These are phyloP conservation scores for Hydraecia micacea DNA, from an alignment of 2,888 invertebrate genomes.

Conservation along the genomic window DNA sequence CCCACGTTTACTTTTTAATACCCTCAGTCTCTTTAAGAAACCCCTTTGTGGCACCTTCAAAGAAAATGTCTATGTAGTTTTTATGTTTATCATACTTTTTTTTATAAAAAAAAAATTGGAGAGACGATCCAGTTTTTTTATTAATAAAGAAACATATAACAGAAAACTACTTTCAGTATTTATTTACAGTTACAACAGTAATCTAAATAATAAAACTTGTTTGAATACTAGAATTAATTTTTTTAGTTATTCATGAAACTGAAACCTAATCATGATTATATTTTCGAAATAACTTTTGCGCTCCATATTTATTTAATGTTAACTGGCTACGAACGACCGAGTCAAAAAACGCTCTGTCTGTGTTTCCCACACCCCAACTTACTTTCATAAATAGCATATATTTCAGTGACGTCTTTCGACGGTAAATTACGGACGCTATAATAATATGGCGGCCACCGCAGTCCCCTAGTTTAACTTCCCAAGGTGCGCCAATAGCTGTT, in stretches of 20 bases:
- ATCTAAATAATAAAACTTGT: slow-evolving; percentile 8
- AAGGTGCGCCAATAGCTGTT: neutral
- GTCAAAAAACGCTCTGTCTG: neutral
- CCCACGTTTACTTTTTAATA: too few relatives aligned
- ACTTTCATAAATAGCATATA: neutral
- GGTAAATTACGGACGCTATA: neutral
- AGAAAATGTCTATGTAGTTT: slow-evolving; percentile 6
- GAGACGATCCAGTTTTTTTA: too few relatives aligned
- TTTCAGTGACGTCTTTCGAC: neutral
- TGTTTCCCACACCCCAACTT: neutral
- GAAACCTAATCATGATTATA: neutral
- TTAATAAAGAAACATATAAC: too few relatives aligned
- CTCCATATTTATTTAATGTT: too few relatives aligned
- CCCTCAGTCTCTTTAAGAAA: neutral
- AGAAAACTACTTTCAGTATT: neutral
- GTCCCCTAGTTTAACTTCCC: neutral
- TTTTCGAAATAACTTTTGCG: slow-evolving; percentile 1
- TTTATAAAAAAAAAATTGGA: neutral
- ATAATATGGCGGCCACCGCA: neutral
- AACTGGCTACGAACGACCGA: too few relatives aligned
- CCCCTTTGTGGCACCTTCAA: neutral
- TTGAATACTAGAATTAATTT: slow-evolving; percentile 1
- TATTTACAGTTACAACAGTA: neutral
- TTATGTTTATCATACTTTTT: neutral
- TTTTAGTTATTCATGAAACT: slow-evolving; percentile 10